Evolutionary conservation across 1,140 invertebrate genomes (phyloP), one percentile per base, ranked within the genome.

Genomic region (Physella acuta): DNA sequence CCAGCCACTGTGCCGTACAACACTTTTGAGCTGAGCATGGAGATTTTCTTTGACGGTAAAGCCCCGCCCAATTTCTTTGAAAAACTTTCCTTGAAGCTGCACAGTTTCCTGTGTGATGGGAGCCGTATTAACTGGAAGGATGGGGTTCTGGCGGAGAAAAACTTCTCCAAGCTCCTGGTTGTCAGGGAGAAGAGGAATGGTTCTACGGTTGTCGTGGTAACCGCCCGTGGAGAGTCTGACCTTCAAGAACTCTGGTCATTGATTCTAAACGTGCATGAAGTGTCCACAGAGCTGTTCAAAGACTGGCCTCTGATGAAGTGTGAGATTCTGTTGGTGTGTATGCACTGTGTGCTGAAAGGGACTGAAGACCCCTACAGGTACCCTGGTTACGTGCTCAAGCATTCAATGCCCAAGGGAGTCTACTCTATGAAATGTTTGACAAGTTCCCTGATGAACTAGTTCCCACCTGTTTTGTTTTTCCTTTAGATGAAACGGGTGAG

Each of bases 31-130:
- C 63, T 82, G 17, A 39, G 70, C 3, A 76, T 75, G 44, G 73
- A 77, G 62, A 63, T 80, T 2, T 68, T 77, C 24, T 82, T 82
- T 61, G 51, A 72, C 26, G 75, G 75, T 20, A 76, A 76, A 62
- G 70, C 74, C 3, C 79, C 79, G 34, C 81, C 81, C 52, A 78
- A 82, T 59, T 81, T 81, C 73, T 82, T 82, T 75, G 81, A 81
- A 56, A 82, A 82, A 37, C 58, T 81, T 37, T 78, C 78, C 26
- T 77, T 79, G 17, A 61, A 77, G 30, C 72, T 82, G 17, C 81
- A 82, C 62, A 68, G 71, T 60, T 74, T 76, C 53, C 71, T 81
- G 2, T 73, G 62, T 8, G 73, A 77, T 30, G 72, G 65, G 14
- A 71, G 75, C 33, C 63, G 81, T 14, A 70, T 76, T 26, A 80